phyloP scores from a whole-genome alignment of 2,113 vertebrate species.

The Phalacrocorax carbo region DNA sequence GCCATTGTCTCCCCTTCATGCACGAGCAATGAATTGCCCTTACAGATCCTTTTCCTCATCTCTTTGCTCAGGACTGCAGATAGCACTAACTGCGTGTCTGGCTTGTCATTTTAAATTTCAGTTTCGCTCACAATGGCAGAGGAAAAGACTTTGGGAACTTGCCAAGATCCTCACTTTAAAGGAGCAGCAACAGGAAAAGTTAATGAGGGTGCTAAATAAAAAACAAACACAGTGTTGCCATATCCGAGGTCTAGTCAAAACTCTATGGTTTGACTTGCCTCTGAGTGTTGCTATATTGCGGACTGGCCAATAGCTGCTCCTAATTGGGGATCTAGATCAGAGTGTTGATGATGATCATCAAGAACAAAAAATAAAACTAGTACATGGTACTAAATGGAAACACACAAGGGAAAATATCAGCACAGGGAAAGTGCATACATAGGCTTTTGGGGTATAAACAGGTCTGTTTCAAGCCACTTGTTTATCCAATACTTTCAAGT shows the following conservation, averaged over 20 bases:
- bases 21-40: background rate
- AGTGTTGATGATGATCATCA: background rate
- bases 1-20: background rate
- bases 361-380: background rate
- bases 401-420: background rate
- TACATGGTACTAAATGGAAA: background rate
- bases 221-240: conserved; percentile 21
- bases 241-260: conserved; percentile 26
- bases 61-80: background rate
- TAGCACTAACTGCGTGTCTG: background rate
- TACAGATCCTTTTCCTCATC: background rate
- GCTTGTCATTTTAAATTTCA: conserved; percentile 28
- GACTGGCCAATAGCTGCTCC: background rate
- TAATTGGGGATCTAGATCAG: conserved; percentile 1
- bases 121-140: background rate
- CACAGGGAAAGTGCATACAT: background rate
- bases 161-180: conserved; percentile 32
- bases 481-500: background rate
- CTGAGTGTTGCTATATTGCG: background rate
- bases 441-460: background rate
- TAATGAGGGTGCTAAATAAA: conserved; percentile 34
- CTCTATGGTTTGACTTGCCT: conserved; percentile 38
- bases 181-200: conserved; percentile 10
- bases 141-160: background rate
- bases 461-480: background rate